A percentile compares a stretch with the other conserved stretches of the same genome.
Evolutionary conservation across 2,797 vertebrate genomes (phyloP).

Genomic region (Decapterus maruadsi): DNA sequence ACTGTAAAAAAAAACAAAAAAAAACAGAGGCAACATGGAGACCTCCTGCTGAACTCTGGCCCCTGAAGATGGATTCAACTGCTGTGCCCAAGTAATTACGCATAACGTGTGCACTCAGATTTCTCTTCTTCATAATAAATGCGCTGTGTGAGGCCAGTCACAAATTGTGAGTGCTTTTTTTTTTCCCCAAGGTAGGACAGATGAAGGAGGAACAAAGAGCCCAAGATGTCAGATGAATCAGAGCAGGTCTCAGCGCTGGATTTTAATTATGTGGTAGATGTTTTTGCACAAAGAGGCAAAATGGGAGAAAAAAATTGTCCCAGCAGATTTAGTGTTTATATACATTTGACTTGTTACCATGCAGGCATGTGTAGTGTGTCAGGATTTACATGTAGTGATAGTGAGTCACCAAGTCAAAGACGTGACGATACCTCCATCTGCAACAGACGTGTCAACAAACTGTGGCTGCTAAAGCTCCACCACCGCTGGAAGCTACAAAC

Average conservation of each 20-base stretch:
- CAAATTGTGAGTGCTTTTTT: neutral
- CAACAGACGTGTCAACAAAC: too few relatives aligned
- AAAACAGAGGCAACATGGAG: neutral
- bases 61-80: constrained; percentile 20
- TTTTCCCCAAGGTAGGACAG: neutral
- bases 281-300: too few relatives aligned
- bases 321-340: neutral
- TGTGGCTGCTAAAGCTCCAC: too few relatives aligned
- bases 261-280: too few relatives aligned
- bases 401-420: too few relatives aligned
- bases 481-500: too few relatives aligned
- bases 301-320: too few relatives aligned
- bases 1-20: neutral
- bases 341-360: too few relatives aligned
- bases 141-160: neutral
- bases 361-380: too few relatives aligned
- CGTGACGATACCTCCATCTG: too few relatives aligned
- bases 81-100: constrained; percentile 1
- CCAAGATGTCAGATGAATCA: neutral
- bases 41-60: constrained; percentile 31
- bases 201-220: neutral
- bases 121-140: neutral
- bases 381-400: too few relatives aligned
- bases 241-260: neutral
- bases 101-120: neutral